Base-by-base conservation (phyloP, 1,140 invertebrate genomes). In the Pteromalus puparum region DNA sequence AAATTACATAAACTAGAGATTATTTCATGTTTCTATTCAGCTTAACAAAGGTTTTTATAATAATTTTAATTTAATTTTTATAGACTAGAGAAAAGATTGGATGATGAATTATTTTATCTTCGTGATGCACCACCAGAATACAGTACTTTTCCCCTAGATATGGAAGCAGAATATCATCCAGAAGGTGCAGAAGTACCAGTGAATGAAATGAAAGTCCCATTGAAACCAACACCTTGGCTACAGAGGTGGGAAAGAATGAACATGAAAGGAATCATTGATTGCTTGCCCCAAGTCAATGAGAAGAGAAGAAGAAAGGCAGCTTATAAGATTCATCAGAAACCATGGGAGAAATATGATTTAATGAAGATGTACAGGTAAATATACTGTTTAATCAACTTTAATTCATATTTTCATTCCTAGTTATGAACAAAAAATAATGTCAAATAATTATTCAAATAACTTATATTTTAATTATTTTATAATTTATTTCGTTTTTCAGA, bases 101-200 rank as follows among this genome's bases (percentile, higher is more conserved):
- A 99, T 93, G 95, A 98, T 61, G 95, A 97, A 89, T 92, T 99
- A 18, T 94, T 95, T 38, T 99, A 99, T 91, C 94, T 99, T 68
- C 94, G 98, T 81, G 99, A 99, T 95, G 97, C 97, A n/a, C 94
- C 97, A 48, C 95, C 95, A 0, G 97, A 99, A 92, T 99, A 98
- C 90, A 98, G 97, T 90, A 99, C 98, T 24, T 97, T 99, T 90
- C 96, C 98, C 87, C 94, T 97, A 77, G 97, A 99, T 90, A 98
- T 99, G 97, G 96, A 98, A 89, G 93, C 95, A 28, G 97, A 98
- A 91, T 93, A 95, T 82, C 90, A 96, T 48, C 95, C 96, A 18
- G 97, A 98, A 91, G 97, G 95, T 75, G 92, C 94, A 70, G 92
- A 95, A 48, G 95, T 99, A 0, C 98, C 98, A 15, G 90, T 99